A percentile compares a stretch with the other conserved stretches of the same genome.
Evolutionary conservation across 2,797 vertebrate genomes (phyloP).

Genomic region (Pempheris klunzingeri): DNA sequence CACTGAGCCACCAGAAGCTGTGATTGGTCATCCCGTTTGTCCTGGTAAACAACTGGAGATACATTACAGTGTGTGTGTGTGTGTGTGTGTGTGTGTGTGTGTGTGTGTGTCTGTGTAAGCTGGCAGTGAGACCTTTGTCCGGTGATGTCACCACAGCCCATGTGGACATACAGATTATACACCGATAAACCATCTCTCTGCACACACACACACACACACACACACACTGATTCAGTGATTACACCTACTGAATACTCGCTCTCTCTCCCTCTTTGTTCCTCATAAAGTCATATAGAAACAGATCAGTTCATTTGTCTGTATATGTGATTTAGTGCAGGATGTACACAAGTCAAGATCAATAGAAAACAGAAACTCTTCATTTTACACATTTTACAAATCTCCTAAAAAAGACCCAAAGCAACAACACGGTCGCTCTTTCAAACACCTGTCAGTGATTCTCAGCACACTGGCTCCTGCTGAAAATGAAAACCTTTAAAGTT

Average conservation of each 20-base stretch:
- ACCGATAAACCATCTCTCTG: conserved; percentile 62
- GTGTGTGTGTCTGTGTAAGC: conserved; percentile 7
- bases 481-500: too few species aligned
- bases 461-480: too few species aligned
- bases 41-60: conserved; percentile 74
- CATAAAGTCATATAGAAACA: conserved; percentile 9
- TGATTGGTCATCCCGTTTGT: conserved; percentile 75
- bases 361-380: not conserved
- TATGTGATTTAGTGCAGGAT: conserved; percentile 1
- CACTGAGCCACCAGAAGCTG: conserved; percentile 64
- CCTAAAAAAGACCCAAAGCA: too few species aligned
- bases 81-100: conserved; percentile 41
- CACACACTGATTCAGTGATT: conserved; percentile 20
- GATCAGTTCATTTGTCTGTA: conserved; percentile 9
- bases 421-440: too few species aligned
- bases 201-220: conserved; percentile 22
- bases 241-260: conserved; percentile 8
- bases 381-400: too few species aligned
- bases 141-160: conserved; percentile 75
- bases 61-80: conserved; percentile 61
- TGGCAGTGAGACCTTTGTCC: conserved; percentile 70
- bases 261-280: conserved; percentile 55
- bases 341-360: not conserved
- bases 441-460: too few species aligned
- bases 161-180: conserved; percentile 73